Evolutionary conservation across 1,140 invertebrate species (phyloP).

Genomic region (Drosophila serrata): DNA sequence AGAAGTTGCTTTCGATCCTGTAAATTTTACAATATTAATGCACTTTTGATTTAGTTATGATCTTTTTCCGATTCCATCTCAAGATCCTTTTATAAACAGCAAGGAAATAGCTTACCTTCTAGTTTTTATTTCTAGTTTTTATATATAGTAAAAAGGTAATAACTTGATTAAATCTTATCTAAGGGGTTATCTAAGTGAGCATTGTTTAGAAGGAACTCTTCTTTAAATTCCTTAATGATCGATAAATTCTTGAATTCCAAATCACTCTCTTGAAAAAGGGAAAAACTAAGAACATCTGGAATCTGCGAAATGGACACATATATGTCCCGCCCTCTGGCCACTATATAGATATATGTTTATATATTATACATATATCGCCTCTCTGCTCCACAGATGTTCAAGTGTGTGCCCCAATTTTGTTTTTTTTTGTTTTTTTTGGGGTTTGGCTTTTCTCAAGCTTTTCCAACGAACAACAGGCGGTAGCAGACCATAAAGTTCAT

Average conservation of each 20-base stretch:
- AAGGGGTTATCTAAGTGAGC: no score
- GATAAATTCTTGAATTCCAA: background rate
- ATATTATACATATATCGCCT: background rate
- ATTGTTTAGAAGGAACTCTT: background rate
- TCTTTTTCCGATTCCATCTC: background rate
- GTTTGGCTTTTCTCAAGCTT: conserved; percentile 37
- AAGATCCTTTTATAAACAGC: no score
- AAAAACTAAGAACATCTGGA: background rate
- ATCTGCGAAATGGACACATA: background rate
- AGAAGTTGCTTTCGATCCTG: background rate
- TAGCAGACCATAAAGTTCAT: conserved; percentile 65
- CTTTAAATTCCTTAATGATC: background rate
- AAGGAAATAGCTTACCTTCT: no score
- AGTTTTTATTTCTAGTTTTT: no score
- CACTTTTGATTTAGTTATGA: background rate
- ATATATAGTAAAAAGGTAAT: background rate
- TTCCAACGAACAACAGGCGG: conserved; percentile 62
- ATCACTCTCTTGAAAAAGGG: no score
- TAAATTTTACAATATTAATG: no score
- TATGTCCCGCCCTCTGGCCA: conserved; percentile 6
- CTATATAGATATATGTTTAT: background rate
- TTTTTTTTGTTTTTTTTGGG: background rate
- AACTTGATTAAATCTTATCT: no score
- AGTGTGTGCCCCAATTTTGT: conserved; percentile 33
- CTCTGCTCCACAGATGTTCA: conserved; percentile 9